A percentile compares a stretch with the other conserved stretches of the same genome.
Evolutionary conservation across 2,888 invertebrate species (phyloP).

Genomic region (Arge pagana): DNA sequence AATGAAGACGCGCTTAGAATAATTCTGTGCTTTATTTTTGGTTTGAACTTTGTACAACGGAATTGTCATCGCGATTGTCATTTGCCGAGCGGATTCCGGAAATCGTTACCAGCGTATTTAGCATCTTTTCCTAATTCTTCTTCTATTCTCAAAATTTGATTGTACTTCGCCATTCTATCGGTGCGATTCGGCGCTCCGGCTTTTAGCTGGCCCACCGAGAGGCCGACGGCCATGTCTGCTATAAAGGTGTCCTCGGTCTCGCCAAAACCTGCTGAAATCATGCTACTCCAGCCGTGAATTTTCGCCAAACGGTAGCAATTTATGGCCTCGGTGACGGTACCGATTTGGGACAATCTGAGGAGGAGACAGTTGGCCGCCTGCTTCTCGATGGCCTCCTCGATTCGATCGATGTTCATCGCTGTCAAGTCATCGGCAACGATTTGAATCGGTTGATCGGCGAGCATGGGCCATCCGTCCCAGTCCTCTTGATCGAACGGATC

Average conservation of each 20-base stretch:
- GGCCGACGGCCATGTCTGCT: conserved; percentile 48
- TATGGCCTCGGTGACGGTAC: conserved; percentile 49
- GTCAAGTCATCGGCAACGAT: conserved; percentile 48
- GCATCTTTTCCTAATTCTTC: conserved; percentile 49
- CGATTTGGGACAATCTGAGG: conserved; percentile 44
- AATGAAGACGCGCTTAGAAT: neutral
- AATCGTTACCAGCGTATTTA: conserved; percentile 41
- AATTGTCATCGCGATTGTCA: too few relatives aligned
- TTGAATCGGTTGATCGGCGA: conserved; percentile 42
- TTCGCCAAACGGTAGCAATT: conserved; percentile 44
- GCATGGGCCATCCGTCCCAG: conserved; percentile 48
- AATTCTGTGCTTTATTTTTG: neutral
- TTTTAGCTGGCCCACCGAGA: conserved; percentile 47
- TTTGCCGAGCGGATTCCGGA: conserved; percentile 12
- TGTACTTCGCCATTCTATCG: conserved; percentile 49
- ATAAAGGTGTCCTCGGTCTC: conserved; percentile 52
- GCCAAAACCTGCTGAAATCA: conserved; percentile 41
- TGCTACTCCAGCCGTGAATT: conserved; percentile 43
- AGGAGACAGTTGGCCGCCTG: conserved; percentile 45
- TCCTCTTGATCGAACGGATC: conserved; percentile 52
- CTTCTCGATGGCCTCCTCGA: conserved; percentile 47
- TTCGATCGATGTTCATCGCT: conserved; percentile 45
- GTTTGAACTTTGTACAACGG: too few relatives aligned
- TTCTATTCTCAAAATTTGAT: conserved; percentile 52
- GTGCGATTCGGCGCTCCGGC: conserved; percentile 48